Evolutionary conservation across 1,140 invertebrate species (phyloP), one percentile per base, ranked within the genome.

Genomic region (Eueides isabella): DNA sequence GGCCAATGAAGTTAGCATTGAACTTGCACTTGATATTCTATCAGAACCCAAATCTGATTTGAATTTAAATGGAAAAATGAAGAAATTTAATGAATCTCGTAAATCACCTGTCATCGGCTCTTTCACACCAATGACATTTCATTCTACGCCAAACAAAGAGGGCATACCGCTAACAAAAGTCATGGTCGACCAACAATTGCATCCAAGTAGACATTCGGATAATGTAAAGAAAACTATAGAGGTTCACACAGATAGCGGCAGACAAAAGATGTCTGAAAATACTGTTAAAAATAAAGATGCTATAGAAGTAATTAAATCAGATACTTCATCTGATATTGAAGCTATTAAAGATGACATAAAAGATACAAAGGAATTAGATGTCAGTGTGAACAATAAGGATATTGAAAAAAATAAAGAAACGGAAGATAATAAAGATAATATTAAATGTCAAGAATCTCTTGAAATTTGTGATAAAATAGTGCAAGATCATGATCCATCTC

Each of bases 71-170:
- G 84, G 84, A 14, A 91, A 90, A 80, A 89, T 84, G 74, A 84
- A 86, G 79, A 92, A 92, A 70, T 85, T 91, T 61, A 90, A 79
- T 81, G 89, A 92, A 81, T 87, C 89, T 68, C 79, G 88, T 26
- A 92, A 92, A 80, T 92, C 91, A 44, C 91, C 91, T 30, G 75
- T 92, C 28, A 84, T 92, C 74, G 85, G 87, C 30, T 86, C 84
- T 55, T 92, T 81, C 67, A 90, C 88, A 35, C 87, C 87, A 28
- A 90, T 92, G 89, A 88, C 87, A 72, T 91, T 80, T 78, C 89
- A 92, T 76, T 92, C 90, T 64, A 92, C 91, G 30, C 89, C 89
- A 41, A 92, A 92, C 74, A 92, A 92, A 82, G 91, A 92, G 67
- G 85, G 90, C 19, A 89, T 85, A 62, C 91, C 91, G 29, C 77